These are phyloP conservation scores for Podarcis muralis DNA, from an alignment of 2,113 vertebrate species.

Conservation along the genomic window DNA sequence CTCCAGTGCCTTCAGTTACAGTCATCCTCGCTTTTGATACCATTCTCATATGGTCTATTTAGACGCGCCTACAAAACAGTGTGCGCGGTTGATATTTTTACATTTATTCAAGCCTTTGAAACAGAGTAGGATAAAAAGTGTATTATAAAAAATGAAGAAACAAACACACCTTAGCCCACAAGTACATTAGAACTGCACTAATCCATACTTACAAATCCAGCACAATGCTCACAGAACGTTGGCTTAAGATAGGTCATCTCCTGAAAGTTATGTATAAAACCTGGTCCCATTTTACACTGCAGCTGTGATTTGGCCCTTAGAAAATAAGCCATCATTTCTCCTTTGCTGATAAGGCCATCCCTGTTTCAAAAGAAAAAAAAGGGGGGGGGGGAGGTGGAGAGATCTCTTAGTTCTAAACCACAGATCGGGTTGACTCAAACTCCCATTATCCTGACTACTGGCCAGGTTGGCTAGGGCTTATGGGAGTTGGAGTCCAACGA, in stretches of 20 bases:
- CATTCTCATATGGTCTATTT: background rate
- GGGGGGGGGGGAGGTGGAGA: background rate
- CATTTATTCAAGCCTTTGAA: background rate
- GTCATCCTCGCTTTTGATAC: background rate
- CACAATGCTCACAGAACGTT: slow-evolving; percentile 97
- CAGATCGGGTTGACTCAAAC: background rate
- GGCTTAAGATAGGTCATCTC: slow-evolving; percentile 98
- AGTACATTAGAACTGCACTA: background rate
- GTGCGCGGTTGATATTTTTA: background rate
- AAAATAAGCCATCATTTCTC: slow-evolving; percentile 98
- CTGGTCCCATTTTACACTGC: slow-evolving; percentile 95
- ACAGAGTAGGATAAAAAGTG: background rate
- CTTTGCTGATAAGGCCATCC: slow-evolving; percentile 96
- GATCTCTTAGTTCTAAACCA: slow-evolving; percentile 9
- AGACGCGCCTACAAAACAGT: background rate
- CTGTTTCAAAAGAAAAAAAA: slow-evolving; percentile 67
- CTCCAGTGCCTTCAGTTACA: background rate
- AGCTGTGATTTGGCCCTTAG: slow-evolving; percentile 94
- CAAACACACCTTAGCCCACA: background rate
- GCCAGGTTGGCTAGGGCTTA: background rate
- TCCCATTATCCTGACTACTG: background rate
- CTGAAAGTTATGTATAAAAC: slow-evolving; percentile 96
- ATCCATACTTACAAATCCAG: slow-evolving; percentile 93
- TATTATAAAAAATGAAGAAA: slow-evolving; percentile 1
- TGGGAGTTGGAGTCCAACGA: background rate